Evolutionary conservation across 2,113 vertebrate species (phyloP), one percentile per base, ranked within the genome.

Genomic region (Sinocyclocheilus anshuiensis): DNA sequence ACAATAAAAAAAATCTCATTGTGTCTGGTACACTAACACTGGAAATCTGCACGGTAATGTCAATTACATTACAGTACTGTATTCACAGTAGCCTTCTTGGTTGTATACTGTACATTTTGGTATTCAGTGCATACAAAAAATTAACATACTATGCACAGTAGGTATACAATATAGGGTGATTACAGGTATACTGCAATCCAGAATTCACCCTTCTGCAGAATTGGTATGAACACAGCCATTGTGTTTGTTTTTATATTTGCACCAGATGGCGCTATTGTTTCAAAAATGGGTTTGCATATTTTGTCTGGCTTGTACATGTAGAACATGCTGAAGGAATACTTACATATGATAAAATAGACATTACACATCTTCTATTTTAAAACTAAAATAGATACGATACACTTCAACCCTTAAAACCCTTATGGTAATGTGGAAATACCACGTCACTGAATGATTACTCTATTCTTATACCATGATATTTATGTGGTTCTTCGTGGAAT

Each of bases 191-290:
- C 13, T 74, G 20, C 36, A 42, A 42, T 74, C 36, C 36, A 42
- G 36, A 74, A 10, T 74, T 12, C 36, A 12, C 36, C 20, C 36
- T 42, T 2, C 9, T n/a, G 10, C 36, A 3, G 20, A 42, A 6
- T 39, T 72, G 22, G 4, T n/a, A 42, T 6, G 4, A 2, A 6
- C 76, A 78, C 15, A 5, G 4, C 53, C 22, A 24, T 61, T n/a
- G 18, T 61, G 48, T 57, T n/a, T 20, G 10, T 61, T 13, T 39
- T 36, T 22, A 39, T 55, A 2, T 45, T 45, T 16, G 45, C 87
- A 53, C 80, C 61, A 88, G 87, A 59, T 80, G 81, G 84, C 67
- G 87, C 81, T 76, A n/a, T 72, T 57, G 65, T 29, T 29, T 22
- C 29, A 65, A 20, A 67, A 67, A 76, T 24, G 0, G 0, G 12